Evolutionary conservation across 2,888 invertebrate species (phyloP), one percentile per base, ranked within the genome.

Genomic region (Drosophila demipolita): DNA sequence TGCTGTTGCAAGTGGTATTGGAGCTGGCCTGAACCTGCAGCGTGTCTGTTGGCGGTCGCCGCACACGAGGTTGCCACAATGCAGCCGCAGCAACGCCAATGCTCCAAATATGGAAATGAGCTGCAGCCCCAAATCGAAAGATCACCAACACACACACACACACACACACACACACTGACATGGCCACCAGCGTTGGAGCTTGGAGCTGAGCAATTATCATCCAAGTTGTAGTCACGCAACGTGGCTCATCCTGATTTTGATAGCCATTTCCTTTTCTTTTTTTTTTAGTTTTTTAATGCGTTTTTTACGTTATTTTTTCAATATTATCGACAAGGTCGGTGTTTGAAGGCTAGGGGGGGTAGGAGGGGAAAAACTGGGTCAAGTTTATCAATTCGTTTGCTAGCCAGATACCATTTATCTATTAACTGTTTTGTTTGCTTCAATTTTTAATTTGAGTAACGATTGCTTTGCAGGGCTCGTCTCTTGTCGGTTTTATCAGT

Each of bases 31-130:
- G 67, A 45, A 42, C n/a, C 54, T 62, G 38, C 59, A 72, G 55
- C 54, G 45, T 76, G 85, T 68, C 84, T 85, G 89, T 80, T 85
- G 89, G 89, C 89, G 87, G 89, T 87, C 87, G 89, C 85, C 88
- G 61, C 87, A 85, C 89, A 85, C 89, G 88, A 87, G 88, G 83
- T 72, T 69, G 76, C 64, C 64, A 20, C 79, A 60, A 42, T 65
- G 71, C 79, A 78, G 67, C 63, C 71, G 48, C 36, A 29, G 38
- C 58, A 66, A 71, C 66, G 52, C 35, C 58, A 73, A 80, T 70
- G 87, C 60, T 50, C 74, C 68, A 82, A 85, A 89, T 85, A 85
- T 85, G 85, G 85, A 89, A 85, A 85, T 85, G 85, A 85, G 85
- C 67, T 66, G 75, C 74, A 53, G 73, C 59, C 66, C 62, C 45